Base-by-base conservation (phyloP, 2,797 vertebrate species). In the Scomberomorus guttatus region DNA sequence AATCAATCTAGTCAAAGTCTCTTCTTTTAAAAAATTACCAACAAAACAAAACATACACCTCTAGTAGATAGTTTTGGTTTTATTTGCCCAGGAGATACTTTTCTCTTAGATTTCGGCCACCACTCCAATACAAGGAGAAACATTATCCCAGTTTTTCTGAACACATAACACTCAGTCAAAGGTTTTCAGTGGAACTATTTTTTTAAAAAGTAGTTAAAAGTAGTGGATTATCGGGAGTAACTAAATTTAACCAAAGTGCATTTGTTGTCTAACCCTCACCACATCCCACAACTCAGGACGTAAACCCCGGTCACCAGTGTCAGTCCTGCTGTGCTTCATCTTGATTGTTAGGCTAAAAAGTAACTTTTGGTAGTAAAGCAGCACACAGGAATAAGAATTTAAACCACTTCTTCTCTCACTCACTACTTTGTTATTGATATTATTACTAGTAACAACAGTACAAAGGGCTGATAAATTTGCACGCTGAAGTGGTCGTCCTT, bases 1-100 rank as follows among this genome's bases (percentile, higher is more conserved):
- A 66, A 75, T 76, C 68, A 60, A 25, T 70, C 32, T 1, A 8
- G 17, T 50, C 18, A 12, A 27, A 25, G 37, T 56, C 12, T 50
- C 5, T 52, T 63, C 6, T 20, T 55, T 34, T 46, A 64, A 46
- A 54, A 42, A 18, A 24, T 18, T 18, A 50, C 46, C 18, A 50
- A 18, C 6, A 48, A 9, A 15, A n/a, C 15, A n/a, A 14, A 17
- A 44, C 4, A 6, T 17, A 18, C 44, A 42, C n/a, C 59, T 32
- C 3, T 5, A 7, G 70, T 42, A 42, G 13, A 42, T 14, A 13
- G 52, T 39, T 25, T 57, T 50, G 17, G 39, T 42, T 42, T 42
- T 13, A 42, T 42, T 42, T 42, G 39, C 39, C 39, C 12, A 14
- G 39, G 13, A 15, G n/a, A 57, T 2, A n/a, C 20, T 11, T 17